Evolutionary conservation across 1,140 invertebrate genomes (phyloP).

Genomic region (Euura saliciscinereae): DNA sequence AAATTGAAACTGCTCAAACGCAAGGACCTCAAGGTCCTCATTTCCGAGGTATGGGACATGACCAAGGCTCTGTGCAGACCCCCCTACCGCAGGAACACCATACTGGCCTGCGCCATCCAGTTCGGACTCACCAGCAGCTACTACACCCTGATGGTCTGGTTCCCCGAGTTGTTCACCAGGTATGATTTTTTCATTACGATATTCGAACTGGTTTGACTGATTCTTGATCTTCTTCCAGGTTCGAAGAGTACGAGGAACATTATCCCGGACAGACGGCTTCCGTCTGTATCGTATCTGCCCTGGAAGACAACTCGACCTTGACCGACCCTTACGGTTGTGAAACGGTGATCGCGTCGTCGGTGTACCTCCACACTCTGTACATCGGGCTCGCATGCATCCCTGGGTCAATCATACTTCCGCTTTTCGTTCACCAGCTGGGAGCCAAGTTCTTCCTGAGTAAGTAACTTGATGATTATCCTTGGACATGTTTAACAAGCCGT

Average conservation of each 20-base stretch:
- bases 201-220: not conserved
- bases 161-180: slow-evolving; percentile 75
- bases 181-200: slow-evolving; percentile 17
- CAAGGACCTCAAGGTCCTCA: slow-evolving; percentile 69
- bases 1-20: slow-evolving; percentile 63
- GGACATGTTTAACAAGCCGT: slow-evolving; percentile 28
- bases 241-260: slow-evolving; percentile 70
- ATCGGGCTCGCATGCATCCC: slow-evolving; percentile 77
- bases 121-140: slow-evolving; percentile 80
- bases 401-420: slow-evolving; percentile 72
- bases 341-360: slow-evolving; percentile 63
- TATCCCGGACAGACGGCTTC: slow-evolving; percentile 69
- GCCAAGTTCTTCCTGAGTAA: slow-evolving; percentile 78
- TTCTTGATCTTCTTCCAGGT: slow-evolving; percentile 59
- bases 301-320: slow-evolving; percentile 42
- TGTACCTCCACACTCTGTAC: slow-evolving; percentile 74
- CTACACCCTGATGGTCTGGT: slow-evolving; percentile 85
- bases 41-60: slow-evolving; percentile 70
- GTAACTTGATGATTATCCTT: slow-evolving; percentile 36
- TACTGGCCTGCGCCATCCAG: slow-evolving; percentile 75
- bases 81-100: slow-evolving; percentile 72
- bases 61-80: slow-evolving; percentile 72
- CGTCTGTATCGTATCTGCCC: slow-evolving; percentile 73
- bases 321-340: slow-evolving; percentile 45
- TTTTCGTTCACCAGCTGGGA: slow-evolving; percentile 74